Evolutionary conservation across 2,113 vertebrate species (phyloP).

Genomic region (Scophthalmus maximus): DNA sequence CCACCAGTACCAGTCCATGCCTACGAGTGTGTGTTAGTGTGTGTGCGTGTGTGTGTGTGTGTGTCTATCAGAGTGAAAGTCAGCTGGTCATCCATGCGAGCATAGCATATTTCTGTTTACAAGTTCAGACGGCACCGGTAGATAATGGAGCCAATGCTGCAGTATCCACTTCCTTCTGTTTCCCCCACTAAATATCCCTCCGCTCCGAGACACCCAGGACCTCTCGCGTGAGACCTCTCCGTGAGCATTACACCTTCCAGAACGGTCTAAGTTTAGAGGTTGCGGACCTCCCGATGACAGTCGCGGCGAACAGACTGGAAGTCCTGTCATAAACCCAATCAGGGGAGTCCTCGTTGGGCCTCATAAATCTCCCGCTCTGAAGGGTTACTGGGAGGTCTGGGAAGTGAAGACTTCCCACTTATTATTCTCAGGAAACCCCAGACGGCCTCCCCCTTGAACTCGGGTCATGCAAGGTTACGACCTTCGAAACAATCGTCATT

Average conservation of each 20-base stretch:
- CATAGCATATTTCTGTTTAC: constrained; percentile 60
- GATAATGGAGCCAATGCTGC: constrained; percentile 40
- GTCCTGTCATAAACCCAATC: constrained; percentile 85
- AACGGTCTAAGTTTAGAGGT: constrained; percentile 62
- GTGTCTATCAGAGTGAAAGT: constrained; percentile 70
- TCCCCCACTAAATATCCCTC: no score
- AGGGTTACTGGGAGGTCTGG: constrained; percentile 83
- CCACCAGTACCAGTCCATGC: constrained; percentile 65
- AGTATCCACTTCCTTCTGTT: no score
- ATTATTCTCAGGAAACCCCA: constrained; percentile 81
- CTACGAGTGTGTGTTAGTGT: constrained; percentile 51
- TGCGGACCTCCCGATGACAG: constrained; percentile 66
- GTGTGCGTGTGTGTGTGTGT: constrained; percentile 22
- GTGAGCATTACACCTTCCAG: constrained; percentile 40
- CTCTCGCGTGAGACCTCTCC: not conserved
- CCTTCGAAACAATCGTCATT: constrained; percentile 77
- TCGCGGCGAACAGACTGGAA: constrained; percentile 75
- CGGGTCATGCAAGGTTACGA: constrained; percentile 75
- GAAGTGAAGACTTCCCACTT: constrained; percentile 85
- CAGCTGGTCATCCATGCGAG: constrained; percentile 70
- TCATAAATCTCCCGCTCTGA: constrained; percentile 80
- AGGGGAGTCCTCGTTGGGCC: constrained; percentile 69
- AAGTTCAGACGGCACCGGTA: constrained; percentile 41
- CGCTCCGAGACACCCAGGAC: no score
- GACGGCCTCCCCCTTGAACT: constrained; percentile 76